Conservation (phyloP, 2,797 vertebrate genomes). For the Megalops cyprinoides region DNA sequence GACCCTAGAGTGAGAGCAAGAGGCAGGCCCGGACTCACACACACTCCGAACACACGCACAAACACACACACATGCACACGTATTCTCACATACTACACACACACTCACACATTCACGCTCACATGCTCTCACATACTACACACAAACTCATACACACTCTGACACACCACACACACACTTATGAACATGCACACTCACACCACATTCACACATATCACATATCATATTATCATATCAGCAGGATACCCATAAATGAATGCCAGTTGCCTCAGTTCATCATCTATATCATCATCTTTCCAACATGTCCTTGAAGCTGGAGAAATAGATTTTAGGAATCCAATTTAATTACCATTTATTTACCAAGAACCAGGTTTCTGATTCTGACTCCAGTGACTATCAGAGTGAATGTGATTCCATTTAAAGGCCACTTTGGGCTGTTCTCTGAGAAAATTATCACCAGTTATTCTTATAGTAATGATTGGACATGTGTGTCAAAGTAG, state of each 20-base stretch:
- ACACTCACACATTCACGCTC: neutral
- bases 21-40: neutral
- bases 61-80: neutral
- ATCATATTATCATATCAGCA: too few relatives aligned
- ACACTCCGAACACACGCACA: neutral
- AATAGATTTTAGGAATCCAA: too few relatives aligned
- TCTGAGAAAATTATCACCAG: neutral
- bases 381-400: too few relatives aligned
- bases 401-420: conserved; percentile 1
- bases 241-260: too few relatives aligned
- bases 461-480: neutral
- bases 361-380: too few relatives aligned
- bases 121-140: neutral
- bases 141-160: too few relatives aligned
- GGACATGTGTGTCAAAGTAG: neutral
- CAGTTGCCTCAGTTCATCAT: too few relatives aligned
- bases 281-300: too few relatives aligned
- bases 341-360: too few relatives aligned
- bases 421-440: neutral
- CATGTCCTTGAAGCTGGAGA: too few relatives aligned
- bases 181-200: neutral
- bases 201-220: too few relatives aligned
- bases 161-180: neutral
- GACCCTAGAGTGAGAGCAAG: neutral
- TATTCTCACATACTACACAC: neutral